Conservation (phyloP, 2,113 vertebrate species). For the Condylura cristata region DNA sequence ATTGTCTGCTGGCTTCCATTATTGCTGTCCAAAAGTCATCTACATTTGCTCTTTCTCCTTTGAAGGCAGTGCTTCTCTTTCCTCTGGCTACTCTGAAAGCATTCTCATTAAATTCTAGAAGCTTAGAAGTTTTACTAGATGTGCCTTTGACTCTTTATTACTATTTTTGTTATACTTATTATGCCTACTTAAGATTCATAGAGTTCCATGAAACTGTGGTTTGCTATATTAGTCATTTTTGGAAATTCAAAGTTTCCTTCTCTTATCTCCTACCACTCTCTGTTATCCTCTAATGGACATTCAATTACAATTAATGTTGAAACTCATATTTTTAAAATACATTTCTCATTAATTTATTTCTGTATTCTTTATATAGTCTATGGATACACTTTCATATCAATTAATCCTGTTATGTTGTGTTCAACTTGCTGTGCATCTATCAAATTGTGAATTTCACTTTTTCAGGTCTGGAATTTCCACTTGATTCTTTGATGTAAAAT, state of each 20-base stretch:
- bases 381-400: not conserved
- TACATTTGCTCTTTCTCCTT: not conserved
- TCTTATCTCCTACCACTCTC: not conserved
- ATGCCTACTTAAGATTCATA: not conserved
- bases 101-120: not conserved
- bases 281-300: not conserved
- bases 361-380: not conserved
- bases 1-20: not conserved
- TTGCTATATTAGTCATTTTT: not conserved
- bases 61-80: not conserved
- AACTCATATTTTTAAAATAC: not conserved
- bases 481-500: conserved; percentile 15
- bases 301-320: not conserved
- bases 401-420: not conserved
- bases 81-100: not conserved
- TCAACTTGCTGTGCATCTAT: conserved; percentile 5
- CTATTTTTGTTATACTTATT: not conserved
- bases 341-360: not conserved
- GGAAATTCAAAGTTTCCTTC: not conserved
- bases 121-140: conserved; percentile 9
- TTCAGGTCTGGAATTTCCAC: not conserved
- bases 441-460: not conserved
- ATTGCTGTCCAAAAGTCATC: not conserved
- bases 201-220: not conserved
- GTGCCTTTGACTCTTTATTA: not conserved